Percentiles rank a stretch among this genome's conserved stretches.
Evolutionary conservation across 2,113 vertebrate genomes (phyloP).

Genomic region (Myxocyprinus asiaticus): DNA sequence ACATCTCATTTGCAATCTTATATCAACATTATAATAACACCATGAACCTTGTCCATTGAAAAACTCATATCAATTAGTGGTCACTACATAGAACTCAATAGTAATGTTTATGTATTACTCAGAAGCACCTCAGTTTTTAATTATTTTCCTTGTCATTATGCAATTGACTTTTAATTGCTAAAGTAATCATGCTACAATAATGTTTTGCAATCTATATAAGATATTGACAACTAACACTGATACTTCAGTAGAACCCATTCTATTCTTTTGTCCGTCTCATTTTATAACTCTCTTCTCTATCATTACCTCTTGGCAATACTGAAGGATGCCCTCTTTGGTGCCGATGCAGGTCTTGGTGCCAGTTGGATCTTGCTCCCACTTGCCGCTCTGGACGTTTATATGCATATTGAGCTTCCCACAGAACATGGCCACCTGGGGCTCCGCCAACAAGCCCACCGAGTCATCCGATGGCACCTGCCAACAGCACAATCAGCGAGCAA

Average conservation of each 20-base stretch:
- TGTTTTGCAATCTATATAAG: not conserved
- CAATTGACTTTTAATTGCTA: constrained; percentile 10
- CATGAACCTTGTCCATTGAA: not conserved
- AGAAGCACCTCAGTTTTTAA: not conserved
- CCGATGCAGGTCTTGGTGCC: constrained; percentile 88
- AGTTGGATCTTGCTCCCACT: constrained; percentile 89
- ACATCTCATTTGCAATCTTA: no score
- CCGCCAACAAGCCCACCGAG: constrained; percentile 84
- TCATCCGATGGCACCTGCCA: constrained; percentile 90
- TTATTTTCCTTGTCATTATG: not conserved
- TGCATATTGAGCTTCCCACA: constrained; percentile 96
- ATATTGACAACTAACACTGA: not conserved
- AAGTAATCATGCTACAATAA: constrained; percentile 6
- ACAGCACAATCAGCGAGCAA: not conserved
- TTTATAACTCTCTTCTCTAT: constrained; percentile 1
- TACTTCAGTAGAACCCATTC: constrained; percentile 19
- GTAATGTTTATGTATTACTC: constrained; percentile 6
- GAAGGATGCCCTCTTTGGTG: constrained; percentile 94
- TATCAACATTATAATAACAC: not conserved
- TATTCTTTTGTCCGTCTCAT: constrained; percentile 71
- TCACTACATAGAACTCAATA: not conserved
- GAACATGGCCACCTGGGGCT: constrained; percentile 80
- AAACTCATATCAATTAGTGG: not conserved
- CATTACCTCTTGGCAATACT: constrained; percentile 92
- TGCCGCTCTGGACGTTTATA: constrained; percentile 93